Base-by-base conservation (phyloP, 2,113 vertebrate species). In the Myotis yumanensis region DNA sequence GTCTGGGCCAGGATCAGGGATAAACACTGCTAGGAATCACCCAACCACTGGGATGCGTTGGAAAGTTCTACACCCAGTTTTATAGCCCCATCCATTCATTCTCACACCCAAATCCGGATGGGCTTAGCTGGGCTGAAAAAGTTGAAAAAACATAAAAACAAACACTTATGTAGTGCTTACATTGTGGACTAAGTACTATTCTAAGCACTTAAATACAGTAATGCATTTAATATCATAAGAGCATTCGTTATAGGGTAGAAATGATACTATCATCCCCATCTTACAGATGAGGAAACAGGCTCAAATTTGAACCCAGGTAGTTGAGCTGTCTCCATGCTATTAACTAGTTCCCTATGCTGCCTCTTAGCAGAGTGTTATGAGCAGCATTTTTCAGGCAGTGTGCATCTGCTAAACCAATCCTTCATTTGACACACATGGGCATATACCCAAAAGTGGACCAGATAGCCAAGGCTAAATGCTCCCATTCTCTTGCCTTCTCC, bases 11-110 rank as follows among this genome's bases (percentile, higher is more conserved):
- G 73, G 2, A 95, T 71, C 35, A 93, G 95, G 30, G 43, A 77
- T 94, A 97, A 97, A 96, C 86, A 94, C 37, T 94, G 54, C 75
- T 91, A 91, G 91, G 83, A 96, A 93, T 86, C 93, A 91, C 90
- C 86, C 76, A 71, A 14, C 57, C 51, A 75, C n/a, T 54, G 64
- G 35, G 83, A 89, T 46, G 10, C 3, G 8, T 30, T 95, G 79
- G 82, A 80, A 86, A 92, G 64, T 82, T 80, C 68, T 73, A 51
- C 9, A 83, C 69, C 37, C 28, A 46, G 18, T 73, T 40, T 69
- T 52, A 83, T 12, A 80, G 37, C 40, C 51, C 7, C 7, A 30
- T 71, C 32, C 16, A 51, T 32, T 94, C 80, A 72, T 66, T 81
- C 30, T 93, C 90, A 79, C 48, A 71, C 57, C n/a, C 73, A 14